Evolutionary conservation across 2,888 invertebrate genomes (phyloP).

Genomic region (Synanthedon vespiformis): DNA sequence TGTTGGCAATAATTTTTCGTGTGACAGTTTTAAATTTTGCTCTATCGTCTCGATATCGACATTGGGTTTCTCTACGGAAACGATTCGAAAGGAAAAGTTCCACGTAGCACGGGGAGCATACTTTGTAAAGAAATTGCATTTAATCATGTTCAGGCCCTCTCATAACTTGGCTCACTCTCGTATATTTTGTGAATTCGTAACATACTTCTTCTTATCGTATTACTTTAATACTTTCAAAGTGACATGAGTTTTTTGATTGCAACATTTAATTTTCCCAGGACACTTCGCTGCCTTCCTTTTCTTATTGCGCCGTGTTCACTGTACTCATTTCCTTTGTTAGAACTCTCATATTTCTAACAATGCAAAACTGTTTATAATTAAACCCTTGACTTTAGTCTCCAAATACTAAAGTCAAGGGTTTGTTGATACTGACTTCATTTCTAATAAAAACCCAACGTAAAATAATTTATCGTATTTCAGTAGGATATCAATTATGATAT

Average conservation of each 20-base stretch:
- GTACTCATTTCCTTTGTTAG: no score
- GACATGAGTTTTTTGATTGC: background rate
- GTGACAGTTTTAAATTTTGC: constrained; percentile 3
- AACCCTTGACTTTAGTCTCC: no score
- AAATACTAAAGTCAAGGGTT: no score
- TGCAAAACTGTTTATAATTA: no score
- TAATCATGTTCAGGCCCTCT: constrained; percentile 54
- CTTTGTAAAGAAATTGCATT: constrained; percentile 65
- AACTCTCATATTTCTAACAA: no score
- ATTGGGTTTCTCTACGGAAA: constrained; percentile 26
- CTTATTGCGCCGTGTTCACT: no score
- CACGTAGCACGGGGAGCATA: constrained; percentile 42
- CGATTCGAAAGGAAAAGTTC: constrained; percentile 45
- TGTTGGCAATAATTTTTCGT: background rate
- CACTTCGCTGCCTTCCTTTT: background rate
- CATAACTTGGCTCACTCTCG: constrained; percentile 46
- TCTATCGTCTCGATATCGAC: constrained; percentile 25
- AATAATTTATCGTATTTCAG: no score
- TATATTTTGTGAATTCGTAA: constrained; percentile 54
- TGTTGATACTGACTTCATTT: no score
- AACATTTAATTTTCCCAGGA: background rate
- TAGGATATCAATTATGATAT: no score
- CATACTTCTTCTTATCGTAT: constrained; percentile 56
- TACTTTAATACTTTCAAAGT: constrained; percentile 45
- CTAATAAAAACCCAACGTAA: no score